These are phyloP conservation scores for Poeciliopsis gracilis DNA, from an alignment of 2,797 vertebrate species.

Conservation along the genomic window DNA sequence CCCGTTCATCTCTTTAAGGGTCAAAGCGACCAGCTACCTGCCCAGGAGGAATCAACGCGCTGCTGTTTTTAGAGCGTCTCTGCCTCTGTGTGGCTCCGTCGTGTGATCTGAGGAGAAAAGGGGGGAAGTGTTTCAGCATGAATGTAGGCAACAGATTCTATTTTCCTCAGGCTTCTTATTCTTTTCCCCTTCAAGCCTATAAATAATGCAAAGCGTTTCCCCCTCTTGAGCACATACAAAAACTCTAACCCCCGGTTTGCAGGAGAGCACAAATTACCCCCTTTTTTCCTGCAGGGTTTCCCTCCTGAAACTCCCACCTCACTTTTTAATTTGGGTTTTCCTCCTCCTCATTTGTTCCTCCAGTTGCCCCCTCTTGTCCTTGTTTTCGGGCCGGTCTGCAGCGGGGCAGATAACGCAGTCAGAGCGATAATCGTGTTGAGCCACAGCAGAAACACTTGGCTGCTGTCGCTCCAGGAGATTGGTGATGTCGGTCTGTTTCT, in stretches of 20 bases:
- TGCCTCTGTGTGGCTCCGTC: slow-evolving; percentile 42
- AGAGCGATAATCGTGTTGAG: slow-evolving; percentile 64
- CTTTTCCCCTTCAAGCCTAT: slow-evolving; percentile 65
- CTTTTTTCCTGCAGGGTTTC: slow-evolving; percentile 30
- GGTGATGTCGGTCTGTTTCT: slow-evolving; percentile 33
- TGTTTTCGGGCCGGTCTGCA: slow-evolving; percentile 73
- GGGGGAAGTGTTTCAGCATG: slow-evolving; percentile 38
- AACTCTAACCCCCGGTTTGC: slow-evolving; percentile 27
- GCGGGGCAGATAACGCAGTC: slow-evolving; percentile 66
- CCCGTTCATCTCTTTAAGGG: slow-evolving; percentile 30
- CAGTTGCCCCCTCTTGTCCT: slow-evolving; percentile 50
- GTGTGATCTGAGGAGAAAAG: slow-evolving; percentile 44
- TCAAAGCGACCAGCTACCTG: slow-evolving; percentile 22
- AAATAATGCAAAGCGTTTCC: slow-evolving; percentile 73
- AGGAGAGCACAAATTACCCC: slow-evolving; percentile 9
- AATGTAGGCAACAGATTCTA: slow-evolving; percentile 68
- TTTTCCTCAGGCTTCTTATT: slow-evolving; percentile 57
- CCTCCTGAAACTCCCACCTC: slow-evolving; percentile 52
- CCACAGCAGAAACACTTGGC: slow-evolving; percentile 37
- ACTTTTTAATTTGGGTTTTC: slow-evolving; percentile 63
- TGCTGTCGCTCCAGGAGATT: slow-evolving; percentile 19
- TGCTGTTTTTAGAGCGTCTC: slow-evolving; percentile 21
- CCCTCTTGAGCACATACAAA: slow-evolving; percentile 26
- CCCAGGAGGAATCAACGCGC: slow-evolving; percentile 8
- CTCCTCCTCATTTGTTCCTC: slow-evolving; percentile 60